phyloP scores from a whole-genome alignment of 2,113 vertebrate genomes.

The Ceyx cyanopectus region DNA sequence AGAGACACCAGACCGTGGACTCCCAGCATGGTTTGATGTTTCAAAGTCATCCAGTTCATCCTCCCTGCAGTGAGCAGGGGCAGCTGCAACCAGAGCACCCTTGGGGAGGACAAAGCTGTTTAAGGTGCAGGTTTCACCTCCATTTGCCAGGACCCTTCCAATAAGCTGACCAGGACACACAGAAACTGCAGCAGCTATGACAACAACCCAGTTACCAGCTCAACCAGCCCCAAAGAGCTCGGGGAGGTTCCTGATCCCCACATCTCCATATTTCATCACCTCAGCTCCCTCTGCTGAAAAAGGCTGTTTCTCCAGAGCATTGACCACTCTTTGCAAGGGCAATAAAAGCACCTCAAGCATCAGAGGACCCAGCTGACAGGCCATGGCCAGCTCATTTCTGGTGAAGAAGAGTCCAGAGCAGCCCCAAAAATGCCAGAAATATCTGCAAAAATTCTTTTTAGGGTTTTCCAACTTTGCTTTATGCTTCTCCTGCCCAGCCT shows the following conservation, averaged over 20 bases:
- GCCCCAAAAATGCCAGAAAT: background rate
- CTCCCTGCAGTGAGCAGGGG: no score
- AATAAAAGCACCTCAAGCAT: background rate
- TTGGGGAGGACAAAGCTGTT: no score
- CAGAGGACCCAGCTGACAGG: background rate
- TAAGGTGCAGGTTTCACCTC: no score
- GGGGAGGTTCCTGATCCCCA: no score
- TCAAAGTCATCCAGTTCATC: background rate
- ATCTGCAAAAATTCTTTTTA: background rate
- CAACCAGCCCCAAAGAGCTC: no score
- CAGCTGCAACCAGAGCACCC: background rate
- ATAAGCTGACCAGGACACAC: no score
- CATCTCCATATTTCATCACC: no score
- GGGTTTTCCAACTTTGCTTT: background rate
- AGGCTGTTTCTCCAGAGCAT: accelerated
- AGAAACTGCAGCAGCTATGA: no score
- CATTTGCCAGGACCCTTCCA: no score
- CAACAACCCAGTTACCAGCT: no score
- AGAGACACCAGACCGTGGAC: background rate
- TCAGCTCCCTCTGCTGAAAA: background rate
- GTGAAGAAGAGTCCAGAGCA: background rate
- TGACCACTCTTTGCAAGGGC: background rate
- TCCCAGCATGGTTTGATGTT: background rate
- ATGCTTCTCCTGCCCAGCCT: background rate
- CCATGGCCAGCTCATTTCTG: background rate